Evolutionary conservation across 2,113 vertebrate species (phyloP), one percentile per base, ranked within the genome.

Genomic region (Aptenodytes patagonicus): DNA sequence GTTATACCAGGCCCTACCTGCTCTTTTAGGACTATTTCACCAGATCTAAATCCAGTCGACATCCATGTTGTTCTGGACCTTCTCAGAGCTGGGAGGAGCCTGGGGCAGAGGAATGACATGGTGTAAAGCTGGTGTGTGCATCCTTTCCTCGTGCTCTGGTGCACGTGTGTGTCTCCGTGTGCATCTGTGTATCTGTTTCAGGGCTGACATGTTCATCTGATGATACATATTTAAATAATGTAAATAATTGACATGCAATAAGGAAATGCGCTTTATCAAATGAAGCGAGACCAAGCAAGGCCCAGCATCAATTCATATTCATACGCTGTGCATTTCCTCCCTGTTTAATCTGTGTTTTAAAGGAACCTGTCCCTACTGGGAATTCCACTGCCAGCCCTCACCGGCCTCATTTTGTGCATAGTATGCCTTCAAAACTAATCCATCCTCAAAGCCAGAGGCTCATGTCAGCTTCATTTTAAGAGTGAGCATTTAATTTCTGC

Each of bases 281-380:
- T 83, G 94, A 94, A 97, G 87, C 0, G 75, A 96, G 97, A 94
- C 93, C 78, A 81, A 66, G 95, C 82, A 62, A 85, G 84, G 84
- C 93, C 91, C 84, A 69, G 75, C 75, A 91, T 83, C 89, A 93
- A 97, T 96, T 97, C 89, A 90, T 96, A 96, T 97, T 97, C 94
- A 93, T 96, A 94, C 0, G 0, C 71, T 95, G 93, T 97, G 96
- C 87, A 64, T 95, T 93, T 95, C 68, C 75, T 96, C 93, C 95
- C 91, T 95, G 89, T 96, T 96, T 96, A 97, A 95, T 96, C 95
- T 93, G 84, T 96, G 91, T 95, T 97, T 96, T 97, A 97, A 96
- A 96, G 87, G 94, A 97, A 96, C 93, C 62, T 95, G 81, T 80
- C 84, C 64, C 97, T 95, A 60, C 68, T 94, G 96, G 93, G 95